Conservation (phyloP, 2,888 invertebrate species). For the Peribatodes rhomboidaria region DNA sequence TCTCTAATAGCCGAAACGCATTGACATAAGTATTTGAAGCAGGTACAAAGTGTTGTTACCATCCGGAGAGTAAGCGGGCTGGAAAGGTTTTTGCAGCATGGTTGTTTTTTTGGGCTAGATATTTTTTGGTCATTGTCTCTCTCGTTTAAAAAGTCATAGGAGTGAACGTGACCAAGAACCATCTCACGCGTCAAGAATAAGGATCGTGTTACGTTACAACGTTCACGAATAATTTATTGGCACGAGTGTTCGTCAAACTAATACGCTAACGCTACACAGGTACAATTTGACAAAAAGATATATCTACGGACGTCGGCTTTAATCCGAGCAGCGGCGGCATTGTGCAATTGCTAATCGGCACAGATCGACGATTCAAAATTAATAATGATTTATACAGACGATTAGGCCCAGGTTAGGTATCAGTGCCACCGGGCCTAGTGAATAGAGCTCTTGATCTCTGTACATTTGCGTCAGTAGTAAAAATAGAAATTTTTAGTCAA, state of each 20-base stretch:
- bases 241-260: constrained; percentile 14
- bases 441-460: constrained; percentile 11
- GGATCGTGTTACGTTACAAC: background rate
- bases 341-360: constrained; percentile 85
- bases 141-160: too few relatives aligned
- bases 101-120: too few relatives aligned
- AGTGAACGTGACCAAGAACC: too few relatives aligned
- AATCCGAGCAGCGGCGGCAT: constrained; percentile 80
- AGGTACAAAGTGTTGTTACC: too few relatives aligned
- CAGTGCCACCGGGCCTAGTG: constrained; percentile 50
- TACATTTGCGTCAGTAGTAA: background rate
- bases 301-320: constrained; percentile 75
- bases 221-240: background rate
- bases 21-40: too few relatives aligned
- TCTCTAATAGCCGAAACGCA: too few relatives aligned
- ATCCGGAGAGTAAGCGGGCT: too few relatives aligned
- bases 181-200: too few relatives aligned
- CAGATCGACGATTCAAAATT: constrained; percentile 80
- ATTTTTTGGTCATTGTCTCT: too few relatives aligned
- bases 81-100: too few relatives aligned
- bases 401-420: constrained; percentile 76
- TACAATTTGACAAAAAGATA: constrained; percentile 84
- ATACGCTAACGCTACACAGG: constrained; percentile 72
- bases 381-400: constrained; percentile 85
- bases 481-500: background rate